These are phyloP conservation scores for Amphiprion percula DNA, from an alignment of 2,113 vertebrate species.

Conservation along the genomic window DNA sequence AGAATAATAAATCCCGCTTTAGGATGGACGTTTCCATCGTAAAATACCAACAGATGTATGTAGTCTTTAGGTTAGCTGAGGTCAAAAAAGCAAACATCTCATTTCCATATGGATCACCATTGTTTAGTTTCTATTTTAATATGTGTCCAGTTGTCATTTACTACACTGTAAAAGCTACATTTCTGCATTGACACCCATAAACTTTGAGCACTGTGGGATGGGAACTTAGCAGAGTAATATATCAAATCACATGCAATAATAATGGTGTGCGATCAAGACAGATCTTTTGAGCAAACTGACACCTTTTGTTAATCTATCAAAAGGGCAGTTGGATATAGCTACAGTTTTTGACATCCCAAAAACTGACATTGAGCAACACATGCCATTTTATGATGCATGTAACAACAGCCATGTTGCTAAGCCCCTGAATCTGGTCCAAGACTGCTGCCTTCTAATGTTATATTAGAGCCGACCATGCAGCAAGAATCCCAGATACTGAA, in stretches of 20 bases:
- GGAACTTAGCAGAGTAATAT: background rate
- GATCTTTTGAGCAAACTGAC: background rate
- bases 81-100: no score
- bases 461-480: conserved; percentile 6
- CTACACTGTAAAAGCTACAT: no score
- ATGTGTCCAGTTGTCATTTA: no score
- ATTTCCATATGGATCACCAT: no score
- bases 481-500: background rate
- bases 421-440: background rate
- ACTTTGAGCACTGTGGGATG: background rate
- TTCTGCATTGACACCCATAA: no score
- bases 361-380: background rate
- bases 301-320: conserved; percentile 1
- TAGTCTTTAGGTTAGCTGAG: no score
- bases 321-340: background rate
- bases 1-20: no score
- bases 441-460: background rate
- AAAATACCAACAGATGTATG: no score
- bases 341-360: background rate
- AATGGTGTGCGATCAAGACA: background rate
- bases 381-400: conserved; percentile 29
- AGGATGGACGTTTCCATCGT: no score
- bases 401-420: conserved; percentile 19
- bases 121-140: no score
- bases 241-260: background rate